A percentile compares a stretch with the other conserved stretches of the same genome.
Conservation (phyloP, 2,113 vertebrate species). For the Odocoileus virginianus region DNA sequence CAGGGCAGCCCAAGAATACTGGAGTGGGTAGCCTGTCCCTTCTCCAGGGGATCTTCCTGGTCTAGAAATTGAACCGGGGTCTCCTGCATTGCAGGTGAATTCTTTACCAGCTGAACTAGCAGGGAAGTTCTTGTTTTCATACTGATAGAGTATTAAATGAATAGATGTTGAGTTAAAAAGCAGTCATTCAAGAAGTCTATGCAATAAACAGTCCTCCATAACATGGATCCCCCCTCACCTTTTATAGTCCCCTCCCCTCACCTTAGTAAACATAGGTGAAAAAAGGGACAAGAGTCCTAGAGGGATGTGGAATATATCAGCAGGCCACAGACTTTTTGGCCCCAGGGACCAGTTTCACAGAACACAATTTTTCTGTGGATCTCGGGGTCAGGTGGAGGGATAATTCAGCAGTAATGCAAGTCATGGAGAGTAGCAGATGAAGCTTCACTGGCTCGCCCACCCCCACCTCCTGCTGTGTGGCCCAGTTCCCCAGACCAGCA, state of each 20-base stretch:
- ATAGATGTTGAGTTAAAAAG: background rate
- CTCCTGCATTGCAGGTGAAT: background rate
- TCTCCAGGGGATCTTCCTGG: background rate
- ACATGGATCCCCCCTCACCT: background rate
- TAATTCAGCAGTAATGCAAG: background rate
- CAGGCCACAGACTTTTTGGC: background rate
- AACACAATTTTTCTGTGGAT: background rate
- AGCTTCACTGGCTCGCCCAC: background rate
- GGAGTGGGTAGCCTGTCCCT: background rate
- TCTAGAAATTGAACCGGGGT: background rate
- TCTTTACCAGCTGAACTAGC: background rate
- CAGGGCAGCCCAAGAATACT: background rate
- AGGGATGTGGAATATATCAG: background rate
- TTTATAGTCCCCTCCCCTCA: background rate
- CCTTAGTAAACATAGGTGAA: background rate
- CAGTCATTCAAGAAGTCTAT: background rate
- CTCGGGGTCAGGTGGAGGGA: background rate
- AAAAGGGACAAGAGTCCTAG: background rate
- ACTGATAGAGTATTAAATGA: background rate
- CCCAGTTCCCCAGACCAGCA: background rate
- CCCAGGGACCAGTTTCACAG: background rate
- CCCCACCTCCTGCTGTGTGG: background rate
- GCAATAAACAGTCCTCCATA: background rate
- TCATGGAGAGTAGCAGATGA: background rate
- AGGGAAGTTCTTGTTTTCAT: background rate